phyloP scores from a whole-genome alignment of 2,797 vertebrate genomes.

The Notolabrus celidotus region DNA sequence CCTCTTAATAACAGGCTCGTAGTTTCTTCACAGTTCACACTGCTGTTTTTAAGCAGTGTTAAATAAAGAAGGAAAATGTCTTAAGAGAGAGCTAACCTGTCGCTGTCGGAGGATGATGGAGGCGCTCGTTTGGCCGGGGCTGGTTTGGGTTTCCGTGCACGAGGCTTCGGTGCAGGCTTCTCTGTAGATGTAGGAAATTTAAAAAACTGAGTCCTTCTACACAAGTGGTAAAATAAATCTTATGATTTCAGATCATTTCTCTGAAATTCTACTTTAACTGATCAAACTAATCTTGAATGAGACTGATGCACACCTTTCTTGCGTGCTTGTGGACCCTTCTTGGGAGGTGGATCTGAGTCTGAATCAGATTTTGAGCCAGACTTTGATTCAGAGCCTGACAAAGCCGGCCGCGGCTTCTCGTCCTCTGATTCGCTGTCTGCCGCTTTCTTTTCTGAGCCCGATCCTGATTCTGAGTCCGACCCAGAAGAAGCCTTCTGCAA shows the following conservation, averaged over 20 bases:
- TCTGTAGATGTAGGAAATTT: conserved; percentile 72
- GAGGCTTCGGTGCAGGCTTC: conserved; percentile 91
- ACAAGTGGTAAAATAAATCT: neutral
- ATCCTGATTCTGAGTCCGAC: conserved; percentile 91
- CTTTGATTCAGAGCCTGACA: conserved; percentile 87
- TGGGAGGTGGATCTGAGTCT: conserved; percentile 90
- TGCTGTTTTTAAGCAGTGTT: neutral
- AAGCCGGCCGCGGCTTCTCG: conserved; percentile 84
- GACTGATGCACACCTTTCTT: conserved; percentile 88
- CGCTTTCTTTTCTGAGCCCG: conserved; percentile 83
- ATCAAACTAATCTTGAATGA: neutral
- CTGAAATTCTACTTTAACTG: neutral
- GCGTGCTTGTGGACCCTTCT: conserved; percentile 87
- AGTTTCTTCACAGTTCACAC: neutral
- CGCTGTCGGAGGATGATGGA: conserved; percentile 90
- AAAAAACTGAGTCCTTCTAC: neutral
- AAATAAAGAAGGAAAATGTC: neutral
- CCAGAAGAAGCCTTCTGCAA: conserved; percentile 88
- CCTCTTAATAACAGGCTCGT: neutral
- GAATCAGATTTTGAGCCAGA: conserved; percentile 90
- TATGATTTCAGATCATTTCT: neutral
- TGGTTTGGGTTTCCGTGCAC: conserved; percentile 89
- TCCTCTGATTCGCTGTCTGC: conserved; percentile 85
- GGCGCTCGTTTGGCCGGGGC: conserved; percentile 85
- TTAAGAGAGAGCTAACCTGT: conserved; percentile 86